Evolutionary conservation across 1,140 invertebrate species (phyloP), one percentile per base, ranked within the genome.

Genomic region (Drosophila baimaii): DNA sequence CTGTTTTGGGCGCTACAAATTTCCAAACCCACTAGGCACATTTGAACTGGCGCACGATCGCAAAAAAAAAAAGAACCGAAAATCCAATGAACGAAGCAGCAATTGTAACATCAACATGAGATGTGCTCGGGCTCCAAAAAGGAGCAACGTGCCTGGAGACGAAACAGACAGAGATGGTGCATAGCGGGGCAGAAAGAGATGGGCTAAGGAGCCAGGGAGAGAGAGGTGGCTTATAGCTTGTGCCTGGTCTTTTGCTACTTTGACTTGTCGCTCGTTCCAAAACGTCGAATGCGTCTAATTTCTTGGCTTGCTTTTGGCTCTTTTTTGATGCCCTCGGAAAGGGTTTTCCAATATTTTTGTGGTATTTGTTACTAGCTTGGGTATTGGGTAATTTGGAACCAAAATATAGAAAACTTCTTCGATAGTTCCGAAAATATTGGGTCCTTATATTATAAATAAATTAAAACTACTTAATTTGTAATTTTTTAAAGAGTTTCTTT

Each of bases 31-130:
- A 85, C 81, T 69, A 77, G 85, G 85, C 84, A 78, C 85, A 89
- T 89, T 89, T 78, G 70, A 59, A 76, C 85, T 76, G 64, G 69
- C 65, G 83, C 83, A 88, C 83, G 80, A 89, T 89, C 80, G 80
- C 75, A 37, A 57, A 71, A 56, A 69, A 74, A 49, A 54, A 73
- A 43, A 55, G 58, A 62, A 65, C 56, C 49, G 23, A 58, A 81
- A 71, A 77, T 59, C 41, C 64, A 77, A 70, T 55, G 39, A 77
- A 54, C 47, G 57, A 59, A 77, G 71, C 81, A 68, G 79, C 84
- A 88, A 88, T 89, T 88, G 84, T 88, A 84, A 89, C 83, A 88
- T 88, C 83, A 88, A 89, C 83, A 89, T 89, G 79, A 88, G 83
- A 89, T 88, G 83, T 83, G 83, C 83, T 64, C 44, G 33, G 51